These are phyloP conservation scores for Cyclura pinguis DNA, from an alignment of 2,797 vertebrate species.

Conservation along the genomic window DNA sequence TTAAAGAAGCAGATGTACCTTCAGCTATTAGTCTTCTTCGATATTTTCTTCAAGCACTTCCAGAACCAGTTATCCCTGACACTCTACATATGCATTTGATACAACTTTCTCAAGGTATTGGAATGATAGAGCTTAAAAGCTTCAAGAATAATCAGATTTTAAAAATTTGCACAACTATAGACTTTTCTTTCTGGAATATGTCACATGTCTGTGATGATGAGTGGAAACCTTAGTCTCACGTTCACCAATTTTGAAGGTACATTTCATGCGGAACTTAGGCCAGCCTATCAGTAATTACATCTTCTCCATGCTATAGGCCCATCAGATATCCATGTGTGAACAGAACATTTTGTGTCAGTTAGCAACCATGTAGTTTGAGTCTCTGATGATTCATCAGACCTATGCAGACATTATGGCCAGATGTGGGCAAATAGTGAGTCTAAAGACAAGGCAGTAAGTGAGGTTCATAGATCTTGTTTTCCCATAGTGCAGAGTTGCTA, in stretches of 20 bases:
- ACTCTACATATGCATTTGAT: slow-evolving; percentile 91
- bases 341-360: neutral
- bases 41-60: slow-evolving; percentile 98
- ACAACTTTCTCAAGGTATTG: slow-evolving; percentile 92
- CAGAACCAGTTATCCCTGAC: slow-evolving; percentile 93
- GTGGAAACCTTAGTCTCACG: neutral
- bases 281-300: neutral
- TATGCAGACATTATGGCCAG: neutral
- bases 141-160: slow-evolving; percentile 22
- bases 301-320: neutral
- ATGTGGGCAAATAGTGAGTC: neutral
- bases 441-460: neutral
- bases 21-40: slow-evolving; percentile 96
- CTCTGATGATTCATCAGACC: neutral
- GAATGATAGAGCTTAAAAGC: neutral
- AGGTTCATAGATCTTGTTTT: neutral
- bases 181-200: neutral
- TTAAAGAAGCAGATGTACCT: slow-evolving; percentile 96
- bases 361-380: neutral
- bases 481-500: neutral
- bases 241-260: neutral
- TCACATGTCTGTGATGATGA: neutral
- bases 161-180: neutral
- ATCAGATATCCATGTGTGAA: neutral
- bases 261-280: neutral